Conservation (phyloP, 2,888 invertebrate genomes). For the Petrophora chlorosata region DNA sequence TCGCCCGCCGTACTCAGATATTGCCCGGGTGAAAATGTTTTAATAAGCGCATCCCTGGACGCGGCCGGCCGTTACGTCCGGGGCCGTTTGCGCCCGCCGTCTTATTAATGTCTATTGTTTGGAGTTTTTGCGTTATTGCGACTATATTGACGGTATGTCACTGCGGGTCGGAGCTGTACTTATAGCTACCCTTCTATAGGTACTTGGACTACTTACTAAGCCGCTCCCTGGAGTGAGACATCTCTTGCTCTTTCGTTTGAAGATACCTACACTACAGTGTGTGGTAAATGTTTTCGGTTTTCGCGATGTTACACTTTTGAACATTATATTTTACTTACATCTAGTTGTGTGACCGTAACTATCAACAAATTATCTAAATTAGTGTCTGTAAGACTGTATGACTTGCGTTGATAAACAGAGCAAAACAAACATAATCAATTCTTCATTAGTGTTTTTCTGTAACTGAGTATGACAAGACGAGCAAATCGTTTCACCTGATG, state of each 20-base stretch:
- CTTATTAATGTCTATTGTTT: constrained; percentile 83
- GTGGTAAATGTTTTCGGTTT: constrained; percentile 9
- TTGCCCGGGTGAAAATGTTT: constrained; percentile 80
- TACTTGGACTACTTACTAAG: not conserved
- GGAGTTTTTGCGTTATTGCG: constrained; percentile 78
- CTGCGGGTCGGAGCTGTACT: constrained; percentile 8
- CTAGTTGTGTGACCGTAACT: too few species aligned
- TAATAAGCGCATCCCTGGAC: constrained; percentile 80
- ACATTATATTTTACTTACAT: too few species aligned
- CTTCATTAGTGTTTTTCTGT: too few species aligned
- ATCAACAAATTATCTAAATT: too few species aligned
- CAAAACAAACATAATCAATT: too few species aligned
- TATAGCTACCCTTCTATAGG: not conserved
- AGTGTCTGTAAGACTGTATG: too few species aligned
- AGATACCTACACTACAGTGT: too few species aligned
- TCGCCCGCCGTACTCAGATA: constrained; percentile 70
- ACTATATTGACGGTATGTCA: constrained; percentile 55
- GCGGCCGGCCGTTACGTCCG: constrained; percentile 58
- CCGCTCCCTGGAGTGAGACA: constrained; percentile 21
- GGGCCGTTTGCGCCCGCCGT: constrained; percentile 60
- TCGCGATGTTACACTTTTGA: too few species aligned
- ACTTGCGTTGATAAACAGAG: too few species aligned
- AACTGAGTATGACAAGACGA: too few species aligned
- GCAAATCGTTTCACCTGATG: too few species aligned
- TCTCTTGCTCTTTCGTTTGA: too few species aligned